phyloP scores from a whole-genome alignment of 2,888 invertebrate genomes.

The Capitulum mitella region DNA sequence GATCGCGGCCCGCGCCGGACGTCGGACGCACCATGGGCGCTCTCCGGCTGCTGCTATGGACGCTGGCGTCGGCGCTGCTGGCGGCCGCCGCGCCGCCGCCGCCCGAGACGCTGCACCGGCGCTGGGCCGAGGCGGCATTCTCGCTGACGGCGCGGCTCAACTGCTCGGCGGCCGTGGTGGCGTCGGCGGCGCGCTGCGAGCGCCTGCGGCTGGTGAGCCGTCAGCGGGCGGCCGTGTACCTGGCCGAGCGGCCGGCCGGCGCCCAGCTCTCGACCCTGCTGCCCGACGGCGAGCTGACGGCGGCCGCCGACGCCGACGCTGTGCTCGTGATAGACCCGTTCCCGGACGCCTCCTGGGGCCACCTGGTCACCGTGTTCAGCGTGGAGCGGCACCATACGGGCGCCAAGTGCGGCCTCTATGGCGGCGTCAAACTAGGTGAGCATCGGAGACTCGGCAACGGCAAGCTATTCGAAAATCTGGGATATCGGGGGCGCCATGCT shows the following conservation, averaged over 20 bases:
- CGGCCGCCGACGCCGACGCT: slow-evolving; percentile 43
- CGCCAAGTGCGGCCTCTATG: slow-evolving; percentile 40
- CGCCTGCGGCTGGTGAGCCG: slow-evolving; percentile 26
- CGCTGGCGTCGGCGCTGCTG: slow-evolving; percentile 7
- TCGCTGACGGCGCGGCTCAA: slow-evolving; percentile 8
- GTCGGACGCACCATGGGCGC: slow-evolving; percentile 24
- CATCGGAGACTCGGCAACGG: slow-evolving; percentile 29
- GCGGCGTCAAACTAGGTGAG: slow-evolving; percentile 45
- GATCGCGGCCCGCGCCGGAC: background rate
- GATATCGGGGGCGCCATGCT: no score
- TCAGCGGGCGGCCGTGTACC: slow-evolving; percentile 27
- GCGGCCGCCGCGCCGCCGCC: background rate
- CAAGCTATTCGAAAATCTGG: no score
- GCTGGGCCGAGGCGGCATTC: slow-evolving; percentile 25
- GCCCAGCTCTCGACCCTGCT: slow-evolving; percentile 39
- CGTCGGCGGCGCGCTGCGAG: slow-evolving; percentile 29
- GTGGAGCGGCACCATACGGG: slow-evolving; percentile 42
- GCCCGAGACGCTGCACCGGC: slow-evolving; percentile 20
- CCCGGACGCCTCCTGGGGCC: slow-evolving; percentile 48
- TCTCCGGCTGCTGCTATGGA: background rate
- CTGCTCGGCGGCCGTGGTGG: slow-evolving; percentile 25
- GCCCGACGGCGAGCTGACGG: slow-evolving; percentile 43
- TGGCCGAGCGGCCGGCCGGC: slow-evolving; percentile 28
- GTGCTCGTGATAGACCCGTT: slow-evolving; percentile 48
- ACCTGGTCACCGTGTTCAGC: slow-evolving; percentile 48